Evolutionary conservation across 2,113 vertebrate species (phyloP).

Genomic region (Tylochromis polylepis): DNA sequence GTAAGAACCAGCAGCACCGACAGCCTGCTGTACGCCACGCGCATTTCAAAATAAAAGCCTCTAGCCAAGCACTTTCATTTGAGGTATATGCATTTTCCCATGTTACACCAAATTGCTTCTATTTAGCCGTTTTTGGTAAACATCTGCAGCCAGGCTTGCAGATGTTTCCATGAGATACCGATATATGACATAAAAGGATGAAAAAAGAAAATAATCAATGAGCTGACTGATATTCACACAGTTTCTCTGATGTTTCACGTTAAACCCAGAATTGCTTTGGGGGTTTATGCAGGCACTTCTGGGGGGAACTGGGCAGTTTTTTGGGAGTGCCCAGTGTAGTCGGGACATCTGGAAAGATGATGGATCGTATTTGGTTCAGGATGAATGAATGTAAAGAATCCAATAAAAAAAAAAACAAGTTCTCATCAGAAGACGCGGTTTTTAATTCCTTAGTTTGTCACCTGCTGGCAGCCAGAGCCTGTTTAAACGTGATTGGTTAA

Average conservation of each 20-base stretch:
- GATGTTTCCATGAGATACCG: not conserved
- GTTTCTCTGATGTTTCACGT: not conserved
- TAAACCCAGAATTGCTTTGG: not conserved
- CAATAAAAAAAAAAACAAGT: too few species aligned
- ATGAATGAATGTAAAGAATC: too few species aligned
- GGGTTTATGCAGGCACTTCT: too few species aligned
- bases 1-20: not conserved
- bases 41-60: not conserved
- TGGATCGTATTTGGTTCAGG: not conserved
- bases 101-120: not conserved
- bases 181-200: not conserved
- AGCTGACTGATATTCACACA: too few species aligned
- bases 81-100: not conserved
- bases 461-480: too few species aligned
- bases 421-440: too few species aligned
- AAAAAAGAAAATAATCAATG: not conserved
- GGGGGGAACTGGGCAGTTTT: too few species aligned
- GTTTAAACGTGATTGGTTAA: too few species aligned
- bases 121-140: not conserved
- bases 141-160: not conserved
- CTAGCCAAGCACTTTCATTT: not conserved
- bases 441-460: too few species aligned
- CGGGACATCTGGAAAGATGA: not conserved
- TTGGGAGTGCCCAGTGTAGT: not conserved
- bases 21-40: not conserved